Conservation (phyloP, 2,888 invertebrate species). For the Nymphalis urticae region DNA sequence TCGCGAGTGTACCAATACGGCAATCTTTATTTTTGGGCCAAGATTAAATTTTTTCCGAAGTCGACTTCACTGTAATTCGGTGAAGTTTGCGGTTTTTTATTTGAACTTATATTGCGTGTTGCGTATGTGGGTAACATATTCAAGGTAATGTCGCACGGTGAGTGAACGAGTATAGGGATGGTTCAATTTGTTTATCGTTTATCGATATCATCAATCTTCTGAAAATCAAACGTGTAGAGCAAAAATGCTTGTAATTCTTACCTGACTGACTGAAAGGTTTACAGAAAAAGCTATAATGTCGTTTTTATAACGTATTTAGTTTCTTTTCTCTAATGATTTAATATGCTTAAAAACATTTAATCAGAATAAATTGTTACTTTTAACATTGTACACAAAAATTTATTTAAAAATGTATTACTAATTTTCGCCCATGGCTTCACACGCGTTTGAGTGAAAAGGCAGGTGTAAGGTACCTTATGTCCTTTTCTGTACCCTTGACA, state of each 20-base stretch:
- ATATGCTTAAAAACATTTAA: too few species aligned
- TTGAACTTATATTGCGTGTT: conserved; percentile 47
- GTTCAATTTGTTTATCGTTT: conserved; percentile 30
- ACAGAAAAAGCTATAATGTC: too few species aligned
- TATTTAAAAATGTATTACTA: too few species aligned
- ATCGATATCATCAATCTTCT: conserved; percentile 36
- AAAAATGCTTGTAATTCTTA: not conserved
- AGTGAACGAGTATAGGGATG: conserved; percentile 58
- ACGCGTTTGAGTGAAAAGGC: too few species aligned
- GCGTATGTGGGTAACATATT: conserved; percentile 49
- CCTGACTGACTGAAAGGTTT: too few species aligned
- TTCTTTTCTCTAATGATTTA: too few species aligned
- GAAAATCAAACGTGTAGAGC: not conserved
- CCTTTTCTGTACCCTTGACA: too few species aligned
- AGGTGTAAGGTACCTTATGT: too few species aligned
- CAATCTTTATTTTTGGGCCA: conserved; percentile 40
- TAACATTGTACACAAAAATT: too few species aligned
- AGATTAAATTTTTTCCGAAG: conserved; percentile 42
- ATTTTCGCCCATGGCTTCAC: too few species aligned
- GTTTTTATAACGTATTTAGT: too few species aligned
- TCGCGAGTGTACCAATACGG: conserved; percentile 33
- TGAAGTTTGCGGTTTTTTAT: conserved; percentile 46
- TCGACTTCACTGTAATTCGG: conserved; percentile 45
- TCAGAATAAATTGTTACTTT: too few species aligned
- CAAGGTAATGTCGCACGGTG: conserved; percentile 67